Evolutionary conservation across 2,888 invertebrate genomes (phyloP).

Genomic region (Leucoma salicis): DNA sequence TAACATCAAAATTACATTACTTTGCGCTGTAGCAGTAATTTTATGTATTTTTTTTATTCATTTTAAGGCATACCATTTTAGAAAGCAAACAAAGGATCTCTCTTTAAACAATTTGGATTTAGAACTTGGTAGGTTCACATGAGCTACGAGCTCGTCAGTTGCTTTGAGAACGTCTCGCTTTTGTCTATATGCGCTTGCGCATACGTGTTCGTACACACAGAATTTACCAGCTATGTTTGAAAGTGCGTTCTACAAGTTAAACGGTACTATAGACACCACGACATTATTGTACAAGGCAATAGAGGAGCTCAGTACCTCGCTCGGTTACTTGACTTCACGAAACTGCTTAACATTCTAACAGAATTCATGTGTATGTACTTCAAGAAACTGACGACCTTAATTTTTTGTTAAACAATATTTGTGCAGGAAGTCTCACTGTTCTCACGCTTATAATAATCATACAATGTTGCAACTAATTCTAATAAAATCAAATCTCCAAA

Average conservation of each 20-base stretch:
- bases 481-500: conserved; percentile 32
- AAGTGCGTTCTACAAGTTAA: conserved; percentile 18
- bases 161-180: conserved; percentile 66
- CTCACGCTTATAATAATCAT: conserved; percentile 54
- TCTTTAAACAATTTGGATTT: conserved; percentile 58
- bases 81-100: conserved; percentile 59
- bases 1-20: conserved; percentile 22
- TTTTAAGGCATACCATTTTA: conserved; percentile 49
- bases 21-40: conserved; percentile 12
- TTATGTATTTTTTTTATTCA: conserved; percentile 14
- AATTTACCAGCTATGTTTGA: conserved; percentile 44
- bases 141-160: conserved; percentile 56
- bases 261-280: conserved; percentile 12
- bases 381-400: conserved; percentile 67
- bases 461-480: conserved; percentile 25
- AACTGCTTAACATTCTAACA: conserved; percentile 77
- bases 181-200: conserved; percentile 58
- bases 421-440: conserved; percentile 60
- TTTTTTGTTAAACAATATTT: conserved; percentile 64
- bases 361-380: conserved; percentile 58
- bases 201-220: conserved; percentile 51
- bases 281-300: conserved; percentile 33
- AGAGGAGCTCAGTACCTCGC: conserved; percentile 45
- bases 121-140: conserved; percentile 61
- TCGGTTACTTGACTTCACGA: conserved; percentile 58